A percentile compares a stretch with the other conserved stretches of the same genome.
These are phyloP conservation scores for Aethes cnicana DNA, from an alignment of 2,888 invertebrate species.

Conservation along the genomic window DNA sequence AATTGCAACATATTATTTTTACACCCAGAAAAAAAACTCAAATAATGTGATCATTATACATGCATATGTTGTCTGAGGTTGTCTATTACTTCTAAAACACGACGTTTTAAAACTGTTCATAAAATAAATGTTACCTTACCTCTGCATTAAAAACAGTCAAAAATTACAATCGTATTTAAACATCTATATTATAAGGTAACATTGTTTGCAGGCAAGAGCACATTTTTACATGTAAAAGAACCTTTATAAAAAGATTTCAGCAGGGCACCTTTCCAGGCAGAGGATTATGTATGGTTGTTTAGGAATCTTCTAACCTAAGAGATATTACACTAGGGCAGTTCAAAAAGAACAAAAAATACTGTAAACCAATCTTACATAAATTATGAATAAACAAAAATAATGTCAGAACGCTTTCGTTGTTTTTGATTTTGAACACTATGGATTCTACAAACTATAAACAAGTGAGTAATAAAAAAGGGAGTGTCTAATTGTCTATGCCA, in stretches of 20 bases:
- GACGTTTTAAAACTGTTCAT: no score
- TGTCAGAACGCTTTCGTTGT: slow-evolving; percentile 64
- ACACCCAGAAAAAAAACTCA: slow-evolving; percentile 15
- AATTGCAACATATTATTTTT: slow-evolving; percentile 35
- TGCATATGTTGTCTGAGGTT: slow-evolving; percentile 40
- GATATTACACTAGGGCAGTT: slow-evolving; percentile 47
- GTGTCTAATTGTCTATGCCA: slow-evolving; percentile 2
- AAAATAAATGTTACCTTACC: no score
- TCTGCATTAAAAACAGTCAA: no score
- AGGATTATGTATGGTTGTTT: slow-evolving; percentile 56
- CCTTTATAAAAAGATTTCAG: slow-evolving; percentile 36
- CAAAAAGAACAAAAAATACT: slow-evolving; percentile 58
- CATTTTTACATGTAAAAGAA: slow-evolving; percentile 45
- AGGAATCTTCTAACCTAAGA: slow-evolving; percentile 50
- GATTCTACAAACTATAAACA: slow-evolving; percentile 42
- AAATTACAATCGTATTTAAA: no score
- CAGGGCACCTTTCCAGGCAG: slow-evolving; percentile 60
- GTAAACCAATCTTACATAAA: slow-evolving; percentile 61
- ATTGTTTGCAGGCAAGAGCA: slow-evolving; percentile 75
- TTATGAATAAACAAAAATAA: slow-evolving; percentile 59
- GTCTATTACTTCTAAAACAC: no score
- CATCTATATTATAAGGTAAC: no score
- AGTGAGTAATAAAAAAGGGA: slow-evolving; percentile 26
- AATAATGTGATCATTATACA: slow-evolving; percentile 36
- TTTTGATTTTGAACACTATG: slow-evolving; percentile 65